Evolutionary conservation across 2,888 invertebrate genomes (phyloP), one percentile per base, ranked within the genome.

Genomic region (Ametastegia equiseti): DNA sequence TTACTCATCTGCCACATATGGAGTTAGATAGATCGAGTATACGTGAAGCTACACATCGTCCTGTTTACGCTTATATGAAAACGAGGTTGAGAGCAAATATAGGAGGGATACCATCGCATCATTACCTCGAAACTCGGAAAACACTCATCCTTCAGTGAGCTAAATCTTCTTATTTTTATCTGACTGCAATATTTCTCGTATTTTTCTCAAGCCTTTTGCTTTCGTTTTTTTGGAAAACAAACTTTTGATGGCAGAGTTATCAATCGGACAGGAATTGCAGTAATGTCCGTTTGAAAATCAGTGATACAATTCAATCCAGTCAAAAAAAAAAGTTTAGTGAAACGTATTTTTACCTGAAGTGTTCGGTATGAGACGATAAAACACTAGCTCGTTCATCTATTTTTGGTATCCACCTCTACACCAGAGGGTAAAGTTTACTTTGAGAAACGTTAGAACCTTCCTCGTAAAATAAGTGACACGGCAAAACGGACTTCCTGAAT

Each of bases 401-500:
- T 23, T 69, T 42, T 15, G 69, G 69, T 23, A 42, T 19, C 27
- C 23, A 19, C 4, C 7, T 19, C 6, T 19, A 23, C 23, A 19
- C 1, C 11, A 19, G 15, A 0, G 13, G 15, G 2, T 9, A 45
- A 71, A 45, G 27, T 33, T 36, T 19, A 19, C 33, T 54, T 54
- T 15, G 9, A 36, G 19, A 75, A 36, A 54, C 33, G 33, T 13
- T 11, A n/a, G 36, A 54, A 36, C 11, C 11, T 54, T 19, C 54
- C 33, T 36, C 54, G 19, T 36, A 13, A 13, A 75, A 39, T 4
- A 47, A 75, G 54, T 54, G 54, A 75, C 36, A 36, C 23, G 36
- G 36, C 23, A 54, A 54, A 54, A 54, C 54, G 54, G 33, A 75
- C 73, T 54, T 36, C 19, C 33, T 75, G 73, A 54, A 75, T 54